phyloP scores from a whole-genome alignment of 2,797 vertebrate species.

The Pempheris klunzingeri region DNA sequence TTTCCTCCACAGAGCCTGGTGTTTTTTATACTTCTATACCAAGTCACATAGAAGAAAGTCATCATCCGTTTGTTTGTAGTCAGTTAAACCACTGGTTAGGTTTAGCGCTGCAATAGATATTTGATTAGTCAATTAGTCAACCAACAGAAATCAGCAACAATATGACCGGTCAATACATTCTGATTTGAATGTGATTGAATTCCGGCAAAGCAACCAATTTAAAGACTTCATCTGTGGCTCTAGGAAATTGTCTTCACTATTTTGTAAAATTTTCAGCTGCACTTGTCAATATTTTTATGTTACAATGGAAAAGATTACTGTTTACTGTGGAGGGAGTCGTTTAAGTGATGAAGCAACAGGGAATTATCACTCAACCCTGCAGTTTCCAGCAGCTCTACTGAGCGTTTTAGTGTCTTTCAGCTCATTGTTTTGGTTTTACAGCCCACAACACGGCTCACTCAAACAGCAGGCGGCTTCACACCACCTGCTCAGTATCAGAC shows the following conservation, averaged over 20 bases:
- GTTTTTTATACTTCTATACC: neutral
- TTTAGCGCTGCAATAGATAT: neutral
- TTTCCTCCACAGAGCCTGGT: neutral
- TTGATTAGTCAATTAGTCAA: neutral
- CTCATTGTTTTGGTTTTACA: slow-evolving; percentile 16
- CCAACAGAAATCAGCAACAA: neutral
- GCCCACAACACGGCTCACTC: neutral
- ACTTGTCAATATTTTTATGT: neutral
- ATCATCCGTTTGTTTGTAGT: neutral
- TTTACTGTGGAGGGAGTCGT: neutral
- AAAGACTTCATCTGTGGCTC: neutral
- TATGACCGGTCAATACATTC: neutral
- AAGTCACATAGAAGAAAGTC: neutral
- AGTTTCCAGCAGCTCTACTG: neutral
- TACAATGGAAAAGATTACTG: neutral
- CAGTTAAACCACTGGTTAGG: neutral
- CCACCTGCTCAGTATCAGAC: neutral
- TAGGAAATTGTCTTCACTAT: neutral
- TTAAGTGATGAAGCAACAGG: neutral
- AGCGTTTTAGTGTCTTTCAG: neutral
- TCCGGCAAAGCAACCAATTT: neutral
- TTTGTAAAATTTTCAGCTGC: slow-evolving; percentile 11
- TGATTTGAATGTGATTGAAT: neutral
- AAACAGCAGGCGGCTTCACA: neutral
- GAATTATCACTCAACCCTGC: neutral